Evolutionary conservation across 2,797 vertebrate species (phyloP), one percentile per base, ranked within the genome.

Genomic region (Chelidonichthys spinosus): DNA sequence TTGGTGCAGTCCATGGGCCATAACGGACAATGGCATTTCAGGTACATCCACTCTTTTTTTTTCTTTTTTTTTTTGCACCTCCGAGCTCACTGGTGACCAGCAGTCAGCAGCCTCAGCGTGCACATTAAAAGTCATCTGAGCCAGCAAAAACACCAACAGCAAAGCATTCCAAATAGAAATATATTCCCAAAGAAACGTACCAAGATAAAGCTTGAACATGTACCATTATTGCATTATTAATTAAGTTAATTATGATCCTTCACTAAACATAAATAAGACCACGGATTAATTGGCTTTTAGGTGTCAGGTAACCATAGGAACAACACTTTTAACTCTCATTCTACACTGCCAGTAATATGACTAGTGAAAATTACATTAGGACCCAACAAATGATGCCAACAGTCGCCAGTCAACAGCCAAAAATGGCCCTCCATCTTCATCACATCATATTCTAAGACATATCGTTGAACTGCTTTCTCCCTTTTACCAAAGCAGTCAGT

Each of bases 91-190:
- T 69, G 68, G 76, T 79, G 85, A 74, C 66, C 69, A 74, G 61
- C 69, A 76, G 66, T 82, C 69, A 78, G 66, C 76, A 74, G 49
- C 53, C 63, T 73, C 56, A 53, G 33, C 25, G 47, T 58, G n/a
- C 77, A 70, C 79, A 69, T 79, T 83, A 69, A 69, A 46, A 79
- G 81, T 74, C 39, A 63, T 85, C 67, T 63, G 68, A 83, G 75
- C 49, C 42, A 40, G 69, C 70, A 76, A 78, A 75, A 74, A 69
- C 58, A 66, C 25, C 5, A 7, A 18, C 47, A 60, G 44, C 9
- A 39, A 52, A 44, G 35, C 62, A 13, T 47, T 59, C 15, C 59
- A 64, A 36, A 74, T 8, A 56, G 37, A 37, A 52, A 60, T 44
- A 56, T 50, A 72, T 68, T 80, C 58, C 9, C 15, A 11, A 9